Conservation (phyloP, 2,888 invertebrate genomes). For the Machimus rusticus region DNA sequence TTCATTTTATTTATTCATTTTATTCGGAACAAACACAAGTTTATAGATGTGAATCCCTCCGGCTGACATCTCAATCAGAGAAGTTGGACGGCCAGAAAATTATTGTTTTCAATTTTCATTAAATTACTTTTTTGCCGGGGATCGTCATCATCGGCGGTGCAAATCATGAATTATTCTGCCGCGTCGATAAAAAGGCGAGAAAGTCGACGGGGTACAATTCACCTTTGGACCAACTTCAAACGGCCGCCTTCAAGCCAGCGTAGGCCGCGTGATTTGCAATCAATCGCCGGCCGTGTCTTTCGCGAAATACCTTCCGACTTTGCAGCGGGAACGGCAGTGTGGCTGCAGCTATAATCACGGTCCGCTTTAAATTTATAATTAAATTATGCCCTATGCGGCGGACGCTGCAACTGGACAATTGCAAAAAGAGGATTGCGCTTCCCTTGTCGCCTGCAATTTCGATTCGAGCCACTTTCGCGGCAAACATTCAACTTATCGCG, state of each 20-base stretch:
- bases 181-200: conserved; percentile 21
- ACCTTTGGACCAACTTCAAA: conserved; percentile 23
- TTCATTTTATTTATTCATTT: conserved; percentile 42
- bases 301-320: conserved; percentile 25
- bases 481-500: background rate
- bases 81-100: conserved; percentile 44
- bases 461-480: background rate
- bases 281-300: conserved; percentile 19
- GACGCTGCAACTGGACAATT: background rate
- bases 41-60: conserved; percentile 41
- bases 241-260: background rate
- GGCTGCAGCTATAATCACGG: background rate
- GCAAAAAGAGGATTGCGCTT: background rate
- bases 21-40: conserved; percentile 29
- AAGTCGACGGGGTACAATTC: conserved; percentile 29
- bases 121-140: conserved; percentile 45
- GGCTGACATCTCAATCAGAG: conserved; percentile 48
- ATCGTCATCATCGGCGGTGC: conserved; percentile 34
- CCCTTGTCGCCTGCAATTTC: background rate
- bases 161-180: conserved; percentile 42
- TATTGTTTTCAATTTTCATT: conserved; percentile 49
- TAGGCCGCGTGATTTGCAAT: conserved; percentile 21
- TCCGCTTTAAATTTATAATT: conserved; percentile 31
- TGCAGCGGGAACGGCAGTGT: background rate
- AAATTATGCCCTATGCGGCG: conserved; percentile 3